These are phyloP conservation scores for Nanorana parkeri DNA, from an alignment of 2,113 vertebrate species.

Conservation along the genomic window DNA sequence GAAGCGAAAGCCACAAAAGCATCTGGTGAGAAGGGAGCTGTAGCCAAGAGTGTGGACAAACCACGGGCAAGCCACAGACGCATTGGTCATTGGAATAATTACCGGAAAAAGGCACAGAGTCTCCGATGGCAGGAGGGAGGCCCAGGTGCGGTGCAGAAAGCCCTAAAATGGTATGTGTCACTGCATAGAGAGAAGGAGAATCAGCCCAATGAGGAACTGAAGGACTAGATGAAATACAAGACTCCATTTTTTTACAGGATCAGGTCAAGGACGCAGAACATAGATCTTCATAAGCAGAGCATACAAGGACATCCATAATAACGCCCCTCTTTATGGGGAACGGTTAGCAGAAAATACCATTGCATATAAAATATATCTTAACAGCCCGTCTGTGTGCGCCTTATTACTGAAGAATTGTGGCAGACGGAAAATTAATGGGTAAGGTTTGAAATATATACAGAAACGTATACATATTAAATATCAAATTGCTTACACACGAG, in stretches of 20 bases:
- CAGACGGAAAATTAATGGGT: slow-evolving; percentile 49
- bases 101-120: slow-evolving; percentile 48
- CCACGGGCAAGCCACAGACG: slow-evolving; percentile 65
- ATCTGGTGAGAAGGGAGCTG: slow-evolving; percentile 46
- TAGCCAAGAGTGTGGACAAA: slow-evolving; percentile 68
- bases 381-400: slow-evolving; percentile 19
- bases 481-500: slow-evolving; percentile 43
- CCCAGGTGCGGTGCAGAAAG: slow-evolving; percentile 53
- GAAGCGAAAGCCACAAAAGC: slow-evolving; percentile 51
- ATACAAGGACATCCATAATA: not conserved
- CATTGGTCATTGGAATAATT: slow-evolving; percentile 56
- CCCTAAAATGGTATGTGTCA: slow-evolving; percentile 57
- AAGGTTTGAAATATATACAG: slow-evolving; percentile 31
- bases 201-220: slow-evolving; percentile 41
- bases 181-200: slow-evolving; percentile 39
- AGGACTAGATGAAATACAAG: no score
- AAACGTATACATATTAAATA: slow-evolving; percentile 45
- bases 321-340: not conserved
- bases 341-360: slow-evolving; percentile 28
- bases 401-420: slow-evolving; percentile 38
- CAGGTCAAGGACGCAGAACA: not conserved
- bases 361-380: slow-evolving; percentile 13
- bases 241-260: not conserved
- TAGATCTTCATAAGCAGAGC: not conserved
- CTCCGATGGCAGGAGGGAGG: slow-evolving; percentile 20